Percentiles rank a stretch among this genome's conserved stretches.
phyloP scores from a whole-genome alignment of 1,140 invertebrate genomes.

The Riptortus pedestris region DNA sequence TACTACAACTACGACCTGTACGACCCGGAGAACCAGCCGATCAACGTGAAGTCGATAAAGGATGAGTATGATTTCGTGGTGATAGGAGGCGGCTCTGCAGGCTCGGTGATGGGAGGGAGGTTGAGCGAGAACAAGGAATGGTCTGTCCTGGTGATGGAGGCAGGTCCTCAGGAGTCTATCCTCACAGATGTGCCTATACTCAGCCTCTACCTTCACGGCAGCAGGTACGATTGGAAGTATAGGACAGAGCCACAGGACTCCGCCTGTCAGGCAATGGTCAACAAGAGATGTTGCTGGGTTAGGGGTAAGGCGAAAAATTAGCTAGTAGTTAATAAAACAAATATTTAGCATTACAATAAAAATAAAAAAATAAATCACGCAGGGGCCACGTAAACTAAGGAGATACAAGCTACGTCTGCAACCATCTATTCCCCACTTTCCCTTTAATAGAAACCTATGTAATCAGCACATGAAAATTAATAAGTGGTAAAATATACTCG shows the following conservation, averaged over 20 bases:
- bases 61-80: constrained; percentile 69
- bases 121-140: constrained; percentile 66
- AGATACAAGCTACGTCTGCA: not conserved
- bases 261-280: constrained; percentile 74
- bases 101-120: constrained; percentile 73
- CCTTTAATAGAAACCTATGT: too few relatives aligned
- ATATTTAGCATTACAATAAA: too few relatives aligned
- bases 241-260: constrained; percentile 72
- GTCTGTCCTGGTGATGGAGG: constrained; percentile 74
- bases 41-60: constrained; percentile 51
- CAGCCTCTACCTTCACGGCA: constrained; percentile 77
- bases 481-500: too few relatives aligned
- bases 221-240: constrained; percentile 83
- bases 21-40: constrained; percentile 70
- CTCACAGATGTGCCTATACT: constrained; percentile 72
- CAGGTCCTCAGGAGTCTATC: constrained; percentile 74
- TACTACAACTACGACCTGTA: constrained; percentile 78
- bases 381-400: not conserved
- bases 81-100: constrained; percentile 75
- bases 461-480: too few relatives aligned
- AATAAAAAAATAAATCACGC: not conserved
- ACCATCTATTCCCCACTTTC: too few relatives aligned
- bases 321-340: too few relatives aligned
- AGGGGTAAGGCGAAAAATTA: constrained; percentile 69
- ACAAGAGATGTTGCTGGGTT: constrained; percentile 71